These are phyloP conservation scores for Candoia aspera DNA, from an alignment of 2,113 vertebrate species.

Conservation along the genomic window DNA sequence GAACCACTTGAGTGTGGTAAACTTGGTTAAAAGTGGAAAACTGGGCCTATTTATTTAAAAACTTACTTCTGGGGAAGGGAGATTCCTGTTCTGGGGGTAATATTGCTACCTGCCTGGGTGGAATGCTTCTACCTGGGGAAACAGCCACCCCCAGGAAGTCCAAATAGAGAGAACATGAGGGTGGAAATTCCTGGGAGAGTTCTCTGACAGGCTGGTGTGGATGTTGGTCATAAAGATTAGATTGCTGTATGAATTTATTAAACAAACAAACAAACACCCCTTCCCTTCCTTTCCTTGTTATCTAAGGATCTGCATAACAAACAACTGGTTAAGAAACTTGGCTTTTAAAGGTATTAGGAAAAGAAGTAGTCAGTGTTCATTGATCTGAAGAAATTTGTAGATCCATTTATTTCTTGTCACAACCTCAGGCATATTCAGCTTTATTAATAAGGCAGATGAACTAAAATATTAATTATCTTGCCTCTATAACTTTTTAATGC, in stretches of 20 bases:
- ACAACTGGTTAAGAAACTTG: neutral
- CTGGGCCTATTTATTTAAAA: neutral
- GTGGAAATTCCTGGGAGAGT: neutral
- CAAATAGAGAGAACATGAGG: neutral
- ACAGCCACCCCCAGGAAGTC: neutral
- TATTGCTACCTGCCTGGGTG: neutral
- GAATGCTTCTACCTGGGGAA: neutral
- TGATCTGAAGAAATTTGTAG: neutral
- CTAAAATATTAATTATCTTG: neutral
- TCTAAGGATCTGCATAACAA: neutral
- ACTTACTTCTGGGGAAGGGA: neutral
- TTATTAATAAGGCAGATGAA: neutral
- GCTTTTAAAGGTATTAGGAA: neutral
- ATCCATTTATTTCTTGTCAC: neutral
- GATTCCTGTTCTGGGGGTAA: neutral
- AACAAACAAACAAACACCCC: neutral
- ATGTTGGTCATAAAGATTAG: neutral
- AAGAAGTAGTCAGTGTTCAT: neutral
- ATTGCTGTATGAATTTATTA: neutral
- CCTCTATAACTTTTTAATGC: neutral
- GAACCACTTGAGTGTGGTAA: neutral
- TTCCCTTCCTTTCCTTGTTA: neutral
- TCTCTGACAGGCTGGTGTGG: neutral
- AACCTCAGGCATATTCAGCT: neutral
- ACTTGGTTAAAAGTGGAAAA: neutral